Evolutionary conservation across 2,888 invertebrate species (phyloP).

Genomic region (Torymus tubicola): DNA sequence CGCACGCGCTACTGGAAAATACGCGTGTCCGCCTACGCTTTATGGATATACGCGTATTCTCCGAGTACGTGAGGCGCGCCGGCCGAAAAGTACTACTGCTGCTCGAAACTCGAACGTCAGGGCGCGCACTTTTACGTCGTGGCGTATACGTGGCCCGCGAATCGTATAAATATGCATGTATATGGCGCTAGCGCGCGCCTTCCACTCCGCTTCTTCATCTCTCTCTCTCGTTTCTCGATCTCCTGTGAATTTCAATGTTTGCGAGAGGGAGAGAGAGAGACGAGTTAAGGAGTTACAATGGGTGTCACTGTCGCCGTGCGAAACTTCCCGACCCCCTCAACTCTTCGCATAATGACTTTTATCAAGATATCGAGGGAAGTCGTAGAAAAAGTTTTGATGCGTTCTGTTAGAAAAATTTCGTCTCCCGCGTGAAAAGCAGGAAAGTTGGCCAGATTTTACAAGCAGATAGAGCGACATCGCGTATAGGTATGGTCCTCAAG

Average conservation of each 20-base stretch:
- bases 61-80: neutral
- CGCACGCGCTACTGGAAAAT: neutral
- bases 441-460: neutral
- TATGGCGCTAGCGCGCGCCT: neutral
- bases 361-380: constrained; percentile 1
- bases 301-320: neutral
- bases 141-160: neutral
- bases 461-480: neutral
- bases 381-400: neutral
- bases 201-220: too few species aligned
- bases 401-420: constrained; percentile 2
- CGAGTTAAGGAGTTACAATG: constrained; percentile 20
- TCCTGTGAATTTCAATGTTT: constrained; percentile 8
- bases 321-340: neutral
- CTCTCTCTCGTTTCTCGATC: neutral
- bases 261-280: too few species aligned
- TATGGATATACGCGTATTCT: constrained; percentile 8
- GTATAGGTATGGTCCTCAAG: neutral
- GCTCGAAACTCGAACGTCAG: neutral
- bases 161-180: constrained; percentile 17
- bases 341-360: constrained; percentile 4
- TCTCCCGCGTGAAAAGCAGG: too few species aligned
- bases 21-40: neutral
- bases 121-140: neutral
- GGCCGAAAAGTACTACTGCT: neutral